A percentile compares a stretch with the other conserved stretches of the same genome.
Conservation (phyloP, 2,797 vertebrate genomes). For the Threskiornis aethiopicus region DNA sequence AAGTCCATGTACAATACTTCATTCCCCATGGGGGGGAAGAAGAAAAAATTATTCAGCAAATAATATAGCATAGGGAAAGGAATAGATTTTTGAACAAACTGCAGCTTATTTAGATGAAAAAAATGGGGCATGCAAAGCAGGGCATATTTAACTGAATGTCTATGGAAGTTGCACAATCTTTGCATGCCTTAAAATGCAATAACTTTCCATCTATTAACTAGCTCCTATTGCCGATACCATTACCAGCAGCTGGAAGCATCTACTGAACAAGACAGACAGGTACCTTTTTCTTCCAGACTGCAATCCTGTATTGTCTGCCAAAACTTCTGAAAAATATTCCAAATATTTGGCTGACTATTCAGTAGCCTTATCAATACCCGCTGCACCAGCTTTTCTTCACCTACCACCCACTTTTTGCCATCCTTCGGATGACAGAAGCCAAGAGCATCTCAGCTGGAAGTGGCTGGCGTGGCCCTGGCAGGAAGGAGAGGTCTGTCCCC, state of each 20-base stretch:
- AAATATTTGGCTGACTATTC: not conserved
- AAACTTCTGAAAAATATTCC: not conserved
- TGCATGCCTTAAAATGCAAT: not conserved
- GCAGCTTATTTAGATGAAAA: not conserved
- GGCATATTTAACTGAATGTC: not conserved
- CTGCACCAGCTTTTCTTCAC: not conserved
- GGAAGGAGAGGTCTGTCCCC: not conserved
- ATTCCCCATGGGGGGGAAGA: not conserved
- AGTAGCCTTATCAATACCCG: not conserved
- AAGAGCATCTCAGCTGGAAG: slow-evolving; percentile 2
- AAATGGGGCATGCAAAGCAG: not conserved
- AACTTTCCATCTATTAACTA: not conserved
- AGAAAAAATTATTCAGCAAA: not conserved
- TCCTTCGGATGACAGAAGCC: slow-evolving; percentile 25
- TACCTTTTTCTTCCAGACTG: not conserved
- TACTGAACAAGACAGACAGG: not conserved
- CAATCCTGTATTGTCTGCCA: not conserved
- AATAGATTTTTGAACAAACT: not conserved
- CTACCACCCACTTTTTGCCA: not conserved
- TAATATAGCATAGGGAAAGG: not conserved
- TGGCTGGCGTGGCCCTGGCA: not conserved
- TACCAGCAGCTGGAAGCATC: not conserved
- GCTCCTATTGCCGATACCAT: not conserved
- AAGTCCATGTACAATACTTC: not conserved
- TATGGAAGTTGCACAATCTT: not conserved